Percentiles rank a stretch among this genome's conserved stretches.
Conservation (phyloP, 2,113 vertebrate species). For the Dicrurus megarhynchus region DNA sequence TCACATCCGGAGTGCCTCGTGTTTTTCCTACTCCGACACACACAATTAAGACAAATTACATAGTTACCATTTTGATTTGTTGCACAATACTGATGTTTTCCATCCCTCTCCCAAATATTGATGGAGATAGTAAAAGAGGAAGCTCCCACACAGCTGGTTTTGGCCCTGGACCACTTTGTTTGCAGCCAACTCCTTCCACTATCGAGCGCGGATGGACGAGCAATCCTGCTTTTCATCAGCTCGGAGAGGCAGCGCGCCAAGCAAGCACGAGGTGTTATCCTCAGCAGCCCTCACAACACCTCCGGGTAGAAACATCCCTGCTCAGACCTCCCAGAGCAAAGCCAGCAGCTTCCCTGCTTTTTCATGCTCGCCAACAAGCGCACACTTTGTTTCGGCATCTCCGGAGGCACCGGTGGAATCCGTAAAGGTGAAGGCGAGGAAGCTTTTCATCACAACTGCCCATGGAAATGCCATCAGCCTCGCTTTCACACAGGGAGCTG, state of each 20-base stretch:
- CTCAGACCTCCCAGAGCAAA: not conserved
- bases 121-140: not conserved
- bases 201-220: rapidly evolving
- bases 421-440: not conserved
- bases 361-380: rapidly evolving
- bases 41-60: conserved; percentile 58
- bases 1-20: not conserved
- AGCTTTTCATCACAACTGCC: not conserved
- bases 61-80: conserved; percentile 42
- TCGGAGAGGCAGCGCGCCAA: not conserved
- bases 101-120: conserved; percentile 45
- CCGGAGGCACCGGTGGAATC: not conserved
- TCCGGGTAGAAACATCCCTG: not conserved
- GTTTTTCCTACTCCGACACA: not conserved
- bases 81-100: conserved; percentile 15
- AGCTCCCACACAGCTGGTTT: not conserved
- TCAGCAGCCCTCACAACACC: not conserved
- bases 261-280: not conserved
- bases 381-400: not conserved
- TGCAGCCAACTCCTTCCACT: not conserved
- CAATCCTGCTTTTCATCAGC: not conserved
- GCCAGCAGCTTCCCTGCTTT: not conserved
- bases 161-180: conserved; percentile 13
- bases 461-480: not conserved
- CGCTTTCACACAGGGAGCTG: not conserved